phyloP scores from a whole-genome alignment of 2,888 invertebrate genomes.

The Drosophila recens region DNA sequence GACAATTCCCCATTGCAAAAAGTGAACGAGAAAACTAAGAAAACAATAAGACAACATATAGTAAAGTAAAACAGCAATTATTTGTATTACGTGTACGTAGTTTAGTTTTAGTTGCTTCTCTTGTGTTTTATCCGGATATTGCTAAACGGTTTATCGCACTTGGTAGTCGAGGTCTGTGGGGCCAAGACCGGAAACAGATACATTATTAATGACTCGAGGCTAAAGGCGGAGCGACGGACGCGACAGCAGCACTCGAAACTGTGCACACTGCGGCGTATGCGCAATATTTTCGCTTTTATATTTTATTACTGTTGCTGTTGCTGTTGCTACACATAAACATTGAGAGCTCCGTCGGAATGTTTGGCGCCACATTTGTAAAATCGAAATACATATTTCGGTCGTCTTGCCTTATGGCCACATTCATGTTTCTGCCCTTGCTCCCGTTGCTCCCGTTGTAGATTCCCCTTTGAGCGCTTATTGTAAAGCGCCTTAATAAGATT shows the following conservation, averaged over 20 bases:
- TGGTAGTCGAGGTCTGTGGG: conserved; percentile 37
- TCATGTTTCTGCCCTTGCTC: neutral
- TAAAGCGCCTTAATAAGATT: conserved; percentile 80
- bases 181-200: conserved; percentile 54
- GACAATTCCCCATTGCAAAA: neutral
- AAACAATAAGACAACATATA: conserved; percentile 3
- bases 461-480: conserved; percentile 65
- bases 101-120: conserved; percentile 45
- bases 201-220: conserved; percentile 71
- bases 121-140: conserved; percentile 59
- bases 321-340: conserved; percentile 47
- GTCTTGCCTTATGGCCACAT: conserved; percentile 27
- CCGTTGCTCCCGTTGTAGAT: conserved; percentile 18
- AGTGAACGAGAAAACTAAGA: neutral
- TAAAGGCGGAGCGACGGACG: conserved; percentile 18
- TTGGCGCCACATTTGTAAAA: conserved; percentile 55
- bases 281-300: conserved; percentile 65
- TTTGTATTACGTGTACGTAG: conserved; percentile 37
- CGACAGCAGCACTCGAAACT: conserved; percentile 15
- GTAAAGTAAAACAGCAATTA: conserved; percentile 37
- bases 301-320: conserved; percentile 72
- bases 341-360: conserved; percentile 10
- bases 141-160: conserved; percentile 81
- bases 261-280: conserved; percentile 68
- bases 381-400: conserved; percentile 24